Evolutionary conservation across 1,140 invertebrate species (phyloP).

Genomic region (Oppia nitens): DNA sequence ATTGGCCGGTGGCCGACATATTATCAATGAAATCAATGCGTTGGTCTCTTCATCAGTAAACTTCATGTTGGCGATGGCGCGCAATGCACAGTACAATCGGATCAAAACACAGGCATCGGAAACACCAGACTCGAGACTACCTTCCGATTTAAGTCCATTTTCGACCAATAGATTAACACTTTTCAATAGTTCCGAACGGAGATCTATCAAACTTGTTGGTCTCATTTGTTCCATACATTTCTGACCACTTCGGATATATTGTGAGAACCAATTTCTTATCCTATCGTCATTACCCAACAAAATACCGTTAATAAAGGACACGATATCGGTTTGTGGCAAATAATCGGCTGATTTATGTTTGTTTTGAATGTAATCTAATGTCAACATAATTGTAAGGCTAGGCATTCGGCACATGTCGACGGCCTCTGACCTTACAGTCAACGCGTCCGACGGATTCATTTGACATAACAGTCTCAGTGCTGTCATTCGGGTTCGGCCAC

Average conservation of each 20-base stretch:
- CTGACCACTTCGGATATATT: constrained; percentile 74
- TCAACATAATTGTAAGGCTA: constrained; percentile 59
- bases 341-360: background rate
- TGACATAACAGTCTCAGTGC: constrained; percentile 62
- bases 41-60: constrained; percentile 84
- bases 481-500: constrained; percentile 48
- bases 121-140: constrained; percentile 45
- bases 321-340: constrained; percentile 29
- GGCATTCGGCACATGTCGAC: constrained; percentile 74
- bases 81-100: constrained; percentile 71
- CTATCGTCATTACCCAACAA: constrained; percentile 75
- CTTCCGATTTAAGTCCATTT: background rate
- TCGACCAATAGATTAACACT: background rate
- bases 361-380: constrained; percentile 33
- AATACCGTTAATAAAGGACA: constrained; percentile 77
- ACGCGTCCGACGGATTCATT: constrained; percentile 71
- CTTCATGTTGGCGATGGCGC: constrained; percentile 80
- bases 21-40: constrained; percentile 62
- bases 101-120: constrained; percentile 61
- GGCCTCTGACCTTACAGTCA: constrained; percentile 49
- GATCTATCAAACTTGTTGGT: constrained; percentile 2
- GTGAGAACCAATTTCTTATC: constrained; percentile 75
- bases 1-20: constrained; percentile 70
- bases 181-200: constrained; percentile 7
- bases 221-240: constrained; percentile 37